phyloP scores from a whole-genome alignment of 2,888 invertebrate species.

The Keiferia lycopersicella region DNA sequence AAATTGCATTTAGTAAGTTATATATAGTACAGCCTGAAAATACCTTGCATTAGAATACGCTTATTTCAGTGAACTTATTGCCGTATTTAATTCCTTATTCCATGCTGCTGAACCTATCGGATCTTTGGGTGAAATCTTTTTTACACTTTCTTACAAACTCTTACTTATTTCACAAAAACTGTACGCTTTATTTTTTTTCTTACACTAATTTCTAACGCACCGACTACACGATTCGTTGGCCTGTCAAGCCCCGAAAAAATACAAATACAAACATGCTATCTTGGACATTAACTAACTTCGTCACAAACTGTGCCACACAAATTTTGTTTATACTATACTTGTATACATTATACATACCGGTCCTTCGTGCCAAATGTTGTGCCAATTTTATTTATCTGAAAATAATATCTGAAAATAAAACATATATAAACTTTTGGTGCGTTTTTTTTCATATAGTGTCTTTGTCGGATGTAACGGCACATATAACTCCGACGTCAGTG shows the following conservation, averaged over 20 bases:
- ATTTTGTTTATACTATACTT: constrained; percentile 45
- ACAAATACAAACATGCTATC: constrained; percentile 76
- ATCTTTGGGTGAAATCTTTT: constrained; percentile 64
- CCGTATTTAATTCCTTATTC: constrained; percentile 65
- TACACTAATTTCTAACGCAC: constrained; percentile 48
- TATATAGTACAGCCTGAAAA: too few relatives aligned
- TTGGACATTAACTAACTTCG: constrained; percentile 54
- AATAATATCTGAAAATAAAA: too few relatives aligned
- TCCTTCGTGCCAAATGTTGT: constrained; percentile 54
- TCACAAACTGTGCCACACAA: constrained; percentile 52
- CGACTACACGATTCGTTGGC: constrained; percentile 70
- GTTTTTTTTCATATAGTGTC: constrained; percentile 58
- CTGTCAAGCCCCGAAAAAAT: constrained; percentile 80
- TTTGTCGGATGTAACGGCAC: constrained; percentile 78
- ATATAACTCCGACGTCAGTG: constrained; percentile 75
- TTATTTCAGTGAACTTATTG: constrained; percentile 60
- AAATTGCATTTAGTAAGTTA: not conserved
- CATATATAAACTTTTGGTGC: constrained; percentile 35
- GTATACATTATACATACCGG: constrained; percentile 35
- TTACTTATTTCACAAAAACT: constrained; percentile 42
- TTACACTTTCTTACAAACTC: constrained; percentile 24
- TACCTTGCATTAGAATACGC: not conserved
- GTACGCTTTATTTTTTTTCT: constrained; percentile 46
- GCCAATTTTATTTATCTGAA: constrained; percentile 41
- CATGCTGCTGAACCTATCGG: constrained; percentile 76